Evolutionary conservation across 2,888 invertebrate species (phyloP).

Genomic region (Epinotia nisella): DNA sequence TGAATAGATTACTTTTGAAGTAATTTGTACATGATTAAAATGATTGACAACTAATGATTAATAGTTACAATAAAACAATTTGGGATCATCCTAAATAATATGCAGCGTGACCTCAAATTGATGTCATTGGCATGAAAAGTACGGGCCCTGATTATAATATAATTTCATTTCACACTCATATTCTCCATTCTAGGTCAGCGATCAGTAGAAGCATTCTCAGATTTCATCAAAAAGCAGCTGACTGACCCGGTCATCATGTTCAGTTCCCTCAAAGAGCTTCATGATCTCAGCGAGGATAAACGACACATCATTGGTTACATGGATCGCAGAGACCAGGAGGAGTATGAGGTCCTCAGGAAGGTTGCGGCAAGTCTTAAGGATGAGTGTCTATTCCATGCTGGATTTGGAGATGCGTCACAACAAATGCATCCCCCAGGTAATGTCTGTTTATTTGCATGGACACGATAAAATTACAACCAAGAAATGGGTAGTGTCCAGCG

Average conservation of each 20-base stretch:
- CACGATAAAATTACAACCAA: no score
- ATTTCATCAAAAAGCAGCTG: constrained; percentile 95
- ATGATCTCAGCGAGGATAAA: constrained; percentile 90
- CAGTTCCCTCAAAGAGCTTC: constrained; percentile 88
- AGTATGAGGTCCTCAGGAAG: constrained; percentile 91
- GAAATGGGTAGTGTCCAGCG: no score
- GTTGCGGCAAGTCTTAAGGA: constrained; percentile 96
- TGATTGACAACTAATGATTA: no score
- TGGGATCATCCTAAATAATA: no score
- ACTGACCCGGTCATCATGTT: constrained; percentile 94
- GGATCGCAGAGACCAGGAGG: constrained; percentile 90
- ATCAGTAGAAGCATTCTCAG: constrained; percentile 94
- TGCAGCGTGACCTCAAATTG: no score
- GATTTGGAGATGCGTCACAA: constrained; percentile 92
- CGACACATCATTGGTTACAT: constrained; percentile 96
- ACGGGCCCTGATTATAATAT: no score
- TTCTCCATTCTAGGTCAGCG: constrained; percentile 84
- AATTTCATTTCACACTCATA: not conserved
- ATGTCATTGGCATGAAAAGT: no score
- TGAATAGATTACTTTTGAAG: no score
- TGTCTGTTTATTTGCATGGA: not conserved
- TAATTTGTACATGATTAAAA: no score
- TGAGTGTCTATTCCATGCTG: constrained; percentile 97
- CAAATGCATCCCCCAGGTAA: constrained; percentile 94
- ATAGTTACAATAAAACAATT: no score